These are phyloP conservation scores for Aspiorhynchus laticeps DNA, from an alignment of 2,113 vertebrate species.

Conservation along the genomic window DNA sequence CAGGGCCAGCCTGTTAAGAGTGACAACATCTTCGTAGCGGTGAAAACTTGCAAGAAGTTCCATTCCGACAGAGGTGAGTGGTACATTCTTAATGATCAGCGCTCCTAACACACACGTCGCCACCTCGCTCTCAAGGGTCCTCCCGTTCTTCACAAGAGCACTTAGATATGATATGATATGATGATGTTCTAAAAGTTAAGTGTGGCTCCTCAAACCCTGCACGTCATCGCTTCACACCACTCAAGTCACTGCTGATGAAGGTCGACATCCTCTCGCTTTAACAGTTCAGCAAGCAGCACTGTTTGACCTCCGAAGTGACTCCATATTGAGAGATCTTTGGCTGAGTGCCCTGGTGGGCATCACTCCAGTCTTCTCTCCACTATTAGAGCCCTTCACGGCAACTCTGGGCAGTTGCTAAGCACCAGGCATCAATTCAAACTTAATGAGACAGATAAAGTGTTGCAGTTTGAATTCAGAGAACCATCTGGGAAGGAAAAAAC, in stretches of 20 bases:
- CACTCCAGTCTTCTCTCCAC: constrained; percentile 6
- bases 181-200: neutral
- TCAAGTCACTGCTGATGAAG: neutral
- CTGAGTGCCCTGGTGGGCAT: neutral
- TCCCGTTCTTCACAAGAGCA: too few relatives aligned
- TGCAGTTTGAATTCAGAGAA: constrained; percentile 46
- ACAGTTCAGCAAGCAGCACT: neutral
- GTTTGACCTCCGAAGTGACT: neutral
- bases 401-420: neutral
- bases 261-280: neutral
- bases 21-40: constrained; percentile 90
- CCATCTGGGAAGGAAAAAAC: constrained; percentile 28
- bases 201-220: neutral
- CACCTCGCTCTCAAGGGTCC: neutral
- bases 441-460: constrained; percentile 48
- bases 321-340: constrained; percentile 1
- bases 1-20: constrained; percentile 86
- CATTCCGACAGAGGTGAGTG: constrained; percentile 92
- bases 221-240: neutral
- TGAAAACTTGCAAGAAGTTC: constrained; percentile 96
- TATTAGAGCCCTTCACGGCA: constrained; percentile 28
- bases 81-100: neutral
- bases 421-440: constrained; percentile 24
- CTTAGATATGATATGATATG: neutral
- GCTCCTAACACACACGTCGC: neutral